Base-by-base conservation (phyloP, 1,140 invertebrate genomes). In the Calosoma granatense region DNA sequence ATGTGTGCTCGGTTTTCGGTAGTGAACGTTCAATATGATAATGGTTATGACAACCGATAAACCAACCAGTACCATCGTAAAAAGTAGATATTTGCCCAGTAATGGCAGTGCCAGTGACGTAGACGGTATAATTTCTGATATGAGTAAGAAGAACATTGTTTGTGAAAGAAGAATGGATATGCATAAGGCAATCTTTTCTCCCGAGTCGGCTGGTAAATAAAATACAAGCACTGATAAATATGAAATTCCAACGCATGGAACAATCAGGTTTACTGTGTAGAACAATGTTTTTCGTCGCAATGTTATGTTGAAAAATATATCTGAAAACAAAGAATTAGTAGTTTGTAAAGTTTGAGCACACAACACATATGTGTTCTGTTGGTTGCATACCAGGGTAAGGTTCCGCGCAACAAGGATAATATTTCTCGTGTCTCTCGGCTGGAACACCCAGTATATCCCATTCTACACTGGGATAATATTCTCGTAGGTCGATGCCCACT, bases 221-320 rank as follows among this genome's bases (percentile, higher is more conserved):
- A 99, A 99, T 0, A 98, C 97, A 26, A 95, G 71, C 1, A 94
- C 87, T 2, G 91, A 93, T 1, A 94, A 75, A 67, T 92, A 94
- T 1, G 90, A 93, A 59, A 96, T 94, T 47, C 92, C 91, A 1
- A 97, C 92, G 65, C 90, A 94, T 0, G 92, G 93, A 14, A 95
- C 87, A 61, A 97, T 97, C 4, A 97, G 76, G 69, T 97, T 97
- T 1, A 97, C 94, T 0, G 94, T 95, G 77, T 98, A 97, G 74
- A 97, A 97, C 3, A 98, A 76, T 0, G 94, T 97, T 72, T 96
- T 95, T 1, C 95, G 80, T 12, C 97, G 76, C 17, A 99, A 74
- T 0, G 94, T 97, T 60, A 99, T 96, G 72, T 98, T 97, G 81
- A 98, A 98, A 74, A 95, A 97, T 56, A 98, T 97, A 76, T 98